Percentiles rank a stretch among this genome's conserved stretches.
Evolutionary conservation across 2,797 vertebrate genomes (phyloP).

Genomic region (Acipenser ruthenus): DNA sequence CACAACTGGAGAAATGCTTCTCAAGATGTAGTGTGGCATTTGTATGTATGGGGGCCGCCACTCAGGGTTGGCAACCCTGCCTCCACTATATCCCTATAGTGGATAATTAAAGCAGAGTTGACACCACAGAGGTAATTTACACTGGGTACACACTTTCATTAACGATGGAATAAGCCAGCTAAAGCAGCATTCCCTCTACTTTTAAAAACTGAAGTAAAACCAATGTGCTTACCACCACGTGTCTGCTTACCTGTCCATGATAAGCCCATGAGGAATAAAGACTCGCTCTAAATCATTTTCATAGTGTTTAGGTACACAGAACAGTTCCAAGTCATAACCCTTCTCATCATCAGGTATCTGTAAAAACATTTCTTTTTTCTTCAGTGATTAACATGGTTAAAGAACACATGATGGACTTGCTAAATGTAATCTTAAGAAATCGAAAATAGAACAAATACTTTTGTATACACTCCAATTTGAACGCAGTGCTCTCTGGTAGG

Average conservation of each 20-base stretch:
- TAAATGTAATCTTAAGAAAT: neutral
- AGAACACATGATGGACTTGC: neutral
- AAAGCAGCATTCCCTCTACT: too few relatives aligned
- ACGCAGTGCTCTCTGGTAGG: neutral
- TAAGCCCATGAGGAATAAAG: conserved; percentile 73
- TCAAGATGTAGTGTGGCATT: too few relatives aligned
- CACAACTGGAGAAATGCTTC: too few relatives aligned
- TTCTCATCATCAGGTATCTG: conserved; percentile 64
- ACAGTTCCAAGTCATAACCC: conserved; percentile 61
- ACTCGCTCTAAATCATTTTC: conserved; percentile 68
- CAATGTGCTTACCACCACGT: neutral
- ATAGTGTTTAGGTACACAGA: conserved; percentile 70
- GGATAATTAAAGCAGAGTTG: too few relatives aligned
- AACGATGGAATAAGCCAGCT: too few relatives aligned
- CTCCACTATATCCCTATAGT: too few relatives aligned
- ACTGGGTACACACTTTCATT: neutral
- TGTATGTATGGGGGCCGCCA: too few relatives aligned
- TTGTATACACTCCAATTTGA: neutral
- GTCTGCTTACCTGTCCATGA: conserved; percentile 65
- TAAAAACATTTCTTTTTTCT: conserved; percentile 6
- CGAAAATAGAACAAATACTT: neutral
- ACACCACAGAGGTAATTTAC: neutral
- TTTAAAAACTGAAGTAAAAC: too few relatives aligned
- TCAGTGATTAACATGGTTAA: neutral
- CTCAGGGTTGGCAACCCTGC: too few relatives aligned